These are phyloP conservation scores for Xenotilapia flavipinnis DNA, from an alignment of 2,113 vertebrate genomes.

Conservation along the genomic window DNA sequence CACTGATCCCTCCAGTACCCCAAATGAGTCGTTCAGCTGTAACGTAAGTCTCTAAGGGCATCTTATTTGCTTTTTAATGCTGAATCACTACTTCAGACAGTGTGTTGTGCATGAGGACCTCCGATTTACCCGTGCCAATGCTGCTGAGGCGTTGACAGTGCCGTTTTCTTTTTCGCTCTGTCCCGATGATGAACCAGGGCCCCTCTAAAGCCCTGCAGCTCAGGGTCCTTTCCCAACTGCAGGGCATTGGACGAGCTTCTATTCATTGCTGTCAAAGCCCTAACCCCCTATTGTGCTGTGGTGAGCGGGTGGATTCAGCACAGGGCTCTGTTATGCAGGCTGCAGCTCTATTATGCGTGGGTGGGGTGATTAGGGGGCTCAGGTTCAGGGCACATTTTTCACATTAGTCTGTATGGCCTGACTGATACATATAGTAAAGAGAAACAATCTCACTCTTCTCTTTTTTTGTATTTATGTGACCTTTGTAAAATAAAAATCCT, in stretches of 20 bases:
- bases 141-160: constrained; percentile 39
- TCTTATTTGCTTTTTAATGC: not conserved
- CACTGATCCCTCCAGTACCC: constrained; percentile 74
- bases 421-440: not conserved
- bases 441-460: not conserved
- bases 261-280: constrained; percentile 66
- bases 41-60: constrained; percentile 76
- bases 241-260: constrained; percentile 38
- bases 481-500: not conserved
- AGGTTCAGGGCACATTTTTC: constrained; percentile 57
- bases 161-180: constrained; percentile 5
- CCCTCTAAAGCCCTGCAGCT: constrained; percentile 52
- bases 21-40: constrained; percentile 79
- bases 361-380: constrained; percentile 55
- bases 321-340: constrained; percentile 56
- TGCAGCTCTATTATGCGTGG: constrained; percentile 59
- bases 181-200: constrained; percentile 49
- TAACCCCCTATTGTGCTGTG: constrained; percentile 68
- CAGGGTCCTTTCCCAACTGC: constrained; percentile 54
- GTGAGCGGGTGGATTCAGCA: constrained; percentile 53
- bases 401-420: constrained; percentile 41
- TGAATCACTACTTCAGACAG: constrained; percentile 7
- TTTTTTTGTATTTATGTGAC: not conserved
- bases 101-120: not conserved
- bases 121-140: constrained; percentile 14